These are phyloP conservation scores for Hylyphantes graminicola DNA, from an alignment of 1,140 invertebrate genomes.

Conservation along the genomic window DNA sequence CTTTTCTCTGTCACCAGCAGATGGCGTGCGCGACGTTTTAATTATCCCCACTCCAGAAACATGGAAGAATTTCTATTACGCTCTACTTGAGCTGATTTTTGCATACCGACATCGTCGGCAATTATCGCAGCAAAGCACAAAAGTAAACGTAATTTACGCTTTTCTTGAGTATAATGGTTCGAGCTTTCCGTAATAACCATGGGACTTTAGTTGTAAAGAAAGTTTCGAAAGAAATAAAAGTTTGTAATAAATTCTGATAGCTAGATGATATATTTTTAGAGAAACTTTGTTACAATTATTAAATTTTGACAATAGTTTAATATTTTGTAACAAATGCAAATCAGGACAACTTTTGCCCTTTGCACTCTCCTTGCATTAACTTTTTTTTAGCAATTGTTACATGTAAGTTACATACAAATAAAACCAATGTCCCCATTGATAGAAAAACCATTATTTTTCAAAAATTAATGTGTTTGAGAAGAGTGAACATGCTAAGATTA, in stretches of 20 bases:
- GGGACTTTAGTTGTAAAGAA: background rate
- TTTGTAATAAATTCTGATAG: background rate
- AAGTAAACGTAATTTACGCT: slow-evolving; percentile 26
- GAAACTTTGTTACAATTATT: background rate
- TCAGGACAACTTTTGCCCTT: too few relatives aligned
- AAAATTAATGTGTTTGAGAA: too few relatives aligned
- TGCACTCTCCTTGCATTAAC: too few relatives aligned
- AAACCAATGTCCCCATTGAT: too few relatives aligned
- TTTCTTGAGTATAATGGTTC: background rate
- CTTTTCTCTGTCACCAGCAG: slow-evolving; percentile 43
- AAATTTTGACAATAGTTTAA: too few relatives aligned
- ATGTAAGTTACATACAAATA: too few relatives aligned
- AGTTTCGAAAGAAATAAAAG: background rate
- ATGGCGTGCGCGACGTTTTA: slow-evolving; percentile 44
- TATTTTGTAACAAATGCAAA: too few relatives aligned
- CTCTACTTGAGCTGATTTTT: slow-evolving; percentile 33
- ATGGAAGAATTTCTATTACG: slow-evolving; percentile 37
- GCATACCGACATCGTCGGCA: slow-evolving; percentile 19
- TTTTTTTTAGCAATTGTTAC: too few relatives aligned
- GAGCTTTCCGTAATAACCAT: background rate
- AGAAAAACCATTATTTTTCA: too few relatives aligned
- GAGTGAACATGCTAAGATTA: too few relatives aligned
- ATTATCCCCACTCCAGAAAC: slow-evolving; percentile 32
- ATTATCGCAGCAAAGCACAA: slow-evolving; percentile 24
- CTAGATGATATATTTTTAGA: background rate